Evolutionary conservation across 2,888 invertebrate genomes (phyloP).

Genomic region (Lagria hirta): DNA sequence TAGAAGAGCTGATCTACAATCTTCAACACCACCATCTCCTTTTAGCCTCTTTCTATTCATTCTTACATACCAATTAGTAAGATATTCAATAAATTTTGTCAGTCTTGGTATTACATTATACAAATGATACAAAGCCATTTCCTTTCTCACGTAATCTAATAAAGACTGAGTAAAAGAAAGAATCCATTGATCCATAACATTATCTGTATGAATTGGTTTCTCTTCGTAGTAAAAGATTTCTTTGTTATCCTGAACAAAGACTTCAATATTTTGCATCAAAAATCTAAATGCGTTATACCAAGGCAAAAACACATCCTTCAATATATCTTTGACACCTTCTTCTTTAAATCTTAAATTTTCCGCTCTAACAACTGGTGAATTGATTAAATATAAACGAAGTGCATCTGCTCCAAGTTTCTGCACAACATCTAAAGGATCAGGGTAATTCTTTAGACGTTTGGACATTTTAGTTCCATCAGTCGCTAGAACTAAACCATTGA

Average conservation of each 20-base stretch:
- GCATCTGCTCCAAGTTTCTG: slow-evolving; percentile 97
- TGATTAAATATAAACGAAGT: slow-evolving; percentile 90
- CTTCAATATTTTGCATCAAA: slow-evolving; percentile 88
- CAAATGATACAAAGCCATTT: slow-evolving; percentile 92
- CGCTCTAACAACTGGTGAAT: slow-evolving; percentile 96
- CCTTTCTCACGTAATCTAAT: slow-evolving; percentile 81
- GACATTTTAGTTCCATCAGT: slow-evolving; percentile 99
- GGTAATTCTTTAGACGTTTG: slow-evolving; percentile 97
- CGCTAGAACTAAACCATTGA: slow-evolving; percentile 94
- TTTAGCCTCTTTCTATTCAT: slow-evolving; percentile 95
- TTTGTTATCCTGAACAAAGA: slow-evolving; percentile 66
- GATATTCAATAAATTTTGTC: slow-evolving; percentile 94
- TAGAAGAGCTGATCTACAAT: slow-evolving; percentile 81
- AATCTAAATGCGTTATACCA: slow-evolving; percentile 96
- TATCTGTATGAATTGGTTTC: slow-evolving; percentile 51
- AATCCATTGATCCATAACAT: slow-evolving; percentile 98
- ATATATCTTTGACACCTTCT: slow-evolving; percentile 92
- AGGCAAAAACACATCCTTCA: slow-evolving; percentile 97
- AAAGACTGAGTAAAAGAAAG: slow-evolving; percentile 94
- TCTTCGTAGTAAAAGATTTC: slow-evolving; percentile 51
- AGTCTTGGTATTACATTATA: slow-evolving; percentile 94
- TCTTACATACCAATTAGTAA: slow-evolving; percentile 98
- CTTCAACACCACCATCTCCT: slow-evolving; percentile 80
- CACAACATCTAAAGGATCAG: slow-evolving; percentile 91
- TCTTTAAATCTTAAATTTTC: slow-evolving; percentile 97